Conservation (phyloP, 2,888 invertebrate genomes). For the Clivina fossor region DNA sequence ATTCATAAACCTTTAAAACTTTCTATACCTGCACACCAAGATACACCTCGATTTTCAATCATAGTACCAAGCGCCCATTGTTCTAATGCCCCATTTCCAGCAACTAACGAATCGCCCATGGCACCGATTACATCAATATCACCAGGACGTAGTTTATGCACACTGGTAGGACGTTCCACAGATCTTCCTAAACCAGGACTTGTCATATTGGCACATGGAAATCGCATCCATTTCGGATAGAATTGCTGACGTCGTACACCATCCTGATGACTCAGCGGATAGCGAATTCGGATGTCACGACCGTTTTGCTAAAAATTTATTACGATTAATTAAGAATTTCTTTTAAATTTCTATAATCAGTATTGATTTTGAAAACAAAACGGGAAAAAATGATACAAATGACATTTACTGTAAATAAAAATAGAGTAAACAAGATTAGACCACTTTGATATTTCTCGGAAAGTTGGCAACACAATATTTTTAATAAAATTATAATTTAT, state of each 20-base stretch:
- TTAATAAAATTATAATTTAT: too few species aligned
- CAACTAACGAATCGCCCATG: constrained; percentile 72
- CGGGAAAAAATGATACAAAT: too few species aligned
- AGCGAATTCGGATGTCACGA: constrained; percentile 52
- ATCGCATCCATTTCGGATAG: constrained; percentile 57
- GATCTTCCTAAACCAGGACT: constrained; percentile 48
- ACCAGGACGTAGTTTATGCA: constrained; percentile 68
- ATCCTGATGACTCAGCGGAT: constrained; percentile 55
- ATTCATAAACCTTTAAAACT: constrained; percentile 10
- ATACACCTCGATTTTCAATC: constrained; percentile 72
- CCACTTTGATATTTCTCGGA: too few species aligned
- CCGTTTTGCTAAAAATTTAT: constrained; percentile 39
- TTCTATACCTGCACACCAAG: constrained; percentile 67
- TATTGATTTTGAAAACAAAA: too few species aligned
- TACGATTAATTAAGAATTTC: not conserved
- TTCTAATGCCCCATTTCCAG: constrained; percentile 72
- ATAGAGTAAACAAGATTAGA: too few species aligned
- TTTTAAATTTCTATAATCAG: too few species aligned
- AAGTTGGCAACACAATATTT: not conserved
- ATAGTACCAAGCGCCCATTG: constrained; percentile 73
- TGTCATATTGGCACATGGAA: constrained; percentile 60
- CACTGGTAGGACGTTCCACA: constrained; percentile 59
- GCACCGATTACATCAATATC: constrained; percentile 72
- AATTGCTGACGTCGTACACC: constrained; percentile 58
- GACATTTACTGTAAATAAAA: too few species aligned